Evolutionary conservation across 1,140 invertebrate species (phyloP), one percentile per base, ranked within the genome.

Genomic region (Araneus ventricosus): DNA sequence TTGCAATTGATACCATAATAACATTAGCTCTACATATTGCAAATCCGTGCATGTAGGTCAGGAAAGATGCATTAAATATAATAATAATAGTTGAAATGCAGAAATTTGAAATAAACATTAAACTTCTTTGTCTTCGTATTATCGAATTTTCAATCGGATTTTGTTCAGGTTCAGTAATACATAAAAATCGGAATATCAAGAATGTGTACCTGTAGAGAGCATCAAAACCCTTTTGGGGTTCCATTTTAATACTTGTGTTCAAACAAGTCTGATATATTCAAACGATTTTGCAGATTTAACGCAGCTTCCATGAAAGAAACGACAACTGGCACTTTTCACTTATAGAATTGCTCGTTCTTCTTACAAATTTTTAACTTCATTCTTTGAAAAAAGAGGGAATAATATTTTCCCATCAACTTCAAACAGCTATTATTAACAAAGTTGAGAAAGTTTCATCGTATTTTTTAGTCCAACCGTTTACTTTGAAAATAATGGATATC

Each of bases 371-470:
- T 1, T 6, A 4, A 0, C 0, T 63, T 63, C 20, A 63, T 5
- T 3, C 52, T 2, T 10, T 17, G 7, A 63, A 24, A 22, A 1
- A 24, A 22, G 4, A 4, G 4, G 1, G 24, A 61, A 0, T 5
- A 0, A n/a, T 8, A 7, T 2, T 6, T 22, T 63, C 6, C 20
- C 8, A n/a, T 63, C 5, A 24, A n/a, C 22, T 24, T 61, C 4
- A 6, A 22, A 7, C 22, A 63, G 4, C 24, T 24, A 20, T 4
- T 24, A 0, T 24, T 63, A n/a, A 1, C n/a, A 22, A n/a, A 6
- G 2, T 1, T 7, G 6, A 2, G 20, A 63, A 52, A 52, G 3
- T 2, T 1, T 0, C 17, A 7, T 0, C 6, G 24, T 0, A 8
- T 5, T 2, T n/a, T 24, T 63, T 63, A 24, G 24, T 63, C 1